These are phyloP conservation scores for Diadophis punctatus DNA, from an alignment of 2,113 vertebrate genomes.

Conservation along the genomic window DNA sequence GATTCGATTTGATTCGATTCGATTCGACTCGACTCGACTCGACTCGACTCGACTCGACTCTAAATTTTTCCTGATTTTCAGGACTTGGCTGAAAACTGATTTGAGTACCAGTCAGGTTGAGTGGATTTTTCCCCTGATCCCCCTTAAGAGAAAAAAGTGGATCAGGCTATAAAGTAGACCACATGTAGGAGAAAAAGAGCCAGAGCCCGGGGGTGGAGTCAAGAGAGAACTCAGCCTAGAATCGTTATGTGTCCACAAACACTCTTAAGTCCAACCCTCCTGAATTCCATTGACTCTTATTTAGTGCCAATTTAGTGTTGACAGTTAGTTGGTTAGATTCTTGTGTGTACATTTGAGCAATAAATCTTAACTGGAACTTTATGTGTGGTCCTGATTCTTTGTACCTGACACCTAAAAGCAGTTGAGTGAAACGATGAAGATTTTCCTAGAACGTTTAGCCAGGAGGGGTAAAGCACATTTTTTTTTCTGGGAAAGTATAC, in stretches of 20 bases:
- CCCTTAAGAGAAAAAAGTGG: not conserved
- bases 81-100: not conserved
- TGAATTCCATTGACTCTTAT: not conserved
- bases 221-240: not conserved
- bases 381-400: not conserved
- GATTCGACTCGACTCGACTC: no score
- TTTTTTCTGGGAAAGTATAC: not conserved
- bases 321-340: not conserved
- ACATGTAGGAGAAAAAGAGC: not conserved
- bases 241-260: not conserved
- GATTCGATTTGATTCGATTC: no score
- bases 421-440: not conserved
- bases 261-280: not conserved
- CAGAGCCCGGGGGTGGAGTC: not conserved
- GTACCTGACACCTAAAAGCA: not conserved
- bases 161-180: no score
- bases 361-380: not conserved
- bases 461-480: not conserved
- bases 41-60: no score
- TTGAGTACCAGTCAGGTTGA: not conserved
- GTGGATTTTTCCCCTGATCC: not conserved
- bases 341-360: not conserved
- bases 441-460: not conserved
- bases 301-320: not conserved
- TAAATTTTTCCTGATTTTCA: not conserved